Evolutionary conservation across 2,113 vertebrate species (phyloP).

Genomic region (Athene noctua): DNA sequence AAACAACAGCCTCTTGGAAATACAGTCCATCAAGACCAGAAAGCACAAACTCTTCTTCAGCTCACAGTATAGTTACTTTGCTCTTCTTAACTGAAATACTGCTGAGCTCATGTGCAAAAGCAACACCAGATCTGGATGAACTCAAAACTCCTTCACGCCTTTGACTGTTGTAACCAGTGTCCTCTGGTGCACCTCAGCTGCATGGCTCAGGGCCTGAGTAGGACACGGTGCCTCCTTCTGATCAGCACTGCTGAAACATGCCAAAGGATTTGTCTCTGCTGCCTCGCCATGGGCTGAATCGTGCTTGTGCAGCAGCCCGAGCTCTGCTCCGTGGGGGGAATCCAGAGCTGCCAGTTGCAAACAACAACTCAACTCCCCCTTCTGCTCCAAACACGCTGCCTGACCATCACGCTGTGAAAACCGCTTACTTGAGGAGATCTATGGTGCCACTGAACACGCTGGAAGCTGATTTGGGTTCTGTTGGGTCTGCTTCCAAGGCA

Average conservation of each 20-base stretch:
- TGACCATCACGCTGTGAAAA: background rate
- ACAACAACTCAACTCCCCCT: background rate
- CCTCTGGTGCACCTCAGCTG: background rate
- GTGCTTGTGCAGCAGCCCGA: background rate
- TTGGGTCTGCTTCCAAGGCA: slow-evolving; percentile 82
- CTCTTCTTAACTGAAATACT: background rate
- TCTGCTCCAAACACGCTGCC: background rate
- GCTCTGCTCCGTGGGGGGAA: background rate
- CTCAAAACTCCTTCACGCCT: background rate
- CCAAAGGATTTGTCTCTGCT: background rate
- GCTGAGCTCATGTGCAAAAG: background rate
- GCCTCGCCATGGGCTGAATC: background rate
- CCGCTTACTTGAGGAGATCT: slow-evolving; percentile 89
- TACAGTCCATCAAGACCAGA: background rate
- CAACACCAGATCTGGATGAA: background rate
- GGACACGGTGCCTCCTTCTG: background rate
- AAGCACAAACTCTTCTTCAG: background rate
- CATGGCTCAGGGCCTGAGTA: background rate
- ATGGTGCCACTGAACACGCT: slow-evolving; percentile 87
- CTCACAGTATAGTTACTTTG: too few species aligned
- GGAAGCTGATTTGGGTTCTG: slow-evolving; percentile 83
- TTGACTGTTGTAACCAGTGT: background rate
- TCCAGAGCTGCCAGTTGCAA: background rate
- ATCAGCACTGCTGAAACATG: background rate
- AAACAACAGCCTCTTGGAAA: background rate